Evolutionary conservation across 2,113 vertebrate genomes (phyloP).

Genomic region (Mormyrus lacerda): DNA sequence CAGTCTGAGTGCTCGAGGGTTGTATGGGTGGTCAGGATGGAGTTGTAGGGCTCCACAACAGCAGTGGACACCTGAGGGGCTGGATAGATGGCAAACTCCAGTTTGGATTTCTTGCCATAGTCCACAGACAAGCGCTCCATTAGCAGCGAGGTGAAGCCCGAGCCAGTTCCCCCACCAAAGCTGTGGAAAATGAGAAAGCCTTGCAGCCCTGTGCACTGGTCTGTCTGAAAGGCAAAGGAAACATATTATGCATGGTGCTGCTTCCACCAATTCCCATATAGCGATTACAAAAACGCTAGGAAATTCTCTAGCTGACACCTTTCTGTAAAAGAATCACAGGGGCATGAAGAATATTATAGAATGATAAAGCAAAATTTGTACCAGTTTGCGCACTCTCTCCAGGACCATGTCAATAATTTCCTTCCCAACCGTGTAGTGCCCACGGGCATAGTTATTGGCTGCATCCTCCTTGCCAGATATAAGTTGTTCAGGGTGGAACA

Average conservation of each 20-base stretch:
- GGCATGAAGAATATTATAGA: no score
- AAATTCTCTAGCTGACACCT: not conserved
- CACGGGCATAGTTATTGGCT: conserved; percentile 61
- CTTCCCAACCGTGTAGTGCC: conserved; percentile 58
- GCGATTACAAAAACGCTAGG: not conserved
- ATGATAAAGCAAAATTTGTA: not conserved
- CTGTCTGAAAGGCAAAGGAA: conserved; percentile 43
- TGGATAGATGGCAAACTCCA: conserved; percentile 63
- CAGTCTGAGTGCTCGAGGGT: conserved; percentile 61
- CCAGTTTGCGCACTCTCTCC: conserved; percentile 56
- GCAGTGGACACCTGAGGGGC: conserved; percentile 51
- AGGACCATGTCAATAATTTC: conserved; percentile 55
- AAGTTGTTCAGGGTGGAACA: conserved; percentile 61
- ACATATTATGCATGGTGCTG: not conserved
- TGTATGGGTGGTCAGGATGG: conserved; percentile 62
- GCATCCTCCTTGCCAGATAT: conserved; percentile 65
- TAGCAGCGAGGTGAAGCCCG: conserved; percentile 60
- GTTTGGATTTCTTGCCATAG: conserved; percentile 64
- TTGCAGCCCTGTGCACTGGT: conserved; percentile 60
- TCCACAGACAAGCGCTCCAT: conserved; percentile 64
- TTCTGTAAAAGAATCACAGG: not conserved
- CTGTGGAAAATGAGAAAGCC: conserved; percentile 66
- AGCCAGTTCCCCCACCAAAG: conserved; percentile 61
- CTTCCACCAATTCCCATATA: not conserved
- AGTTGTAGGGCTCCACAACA: conserved; percentile 62